A percentile compares a stretch with the other conserved stretches of the same genome.
These are phyloP conservation scores for Acanthurus leucopareius DNA, from an alignment of 2,797 vertebrate genomes.

Conservation along the genomic window DNA sequence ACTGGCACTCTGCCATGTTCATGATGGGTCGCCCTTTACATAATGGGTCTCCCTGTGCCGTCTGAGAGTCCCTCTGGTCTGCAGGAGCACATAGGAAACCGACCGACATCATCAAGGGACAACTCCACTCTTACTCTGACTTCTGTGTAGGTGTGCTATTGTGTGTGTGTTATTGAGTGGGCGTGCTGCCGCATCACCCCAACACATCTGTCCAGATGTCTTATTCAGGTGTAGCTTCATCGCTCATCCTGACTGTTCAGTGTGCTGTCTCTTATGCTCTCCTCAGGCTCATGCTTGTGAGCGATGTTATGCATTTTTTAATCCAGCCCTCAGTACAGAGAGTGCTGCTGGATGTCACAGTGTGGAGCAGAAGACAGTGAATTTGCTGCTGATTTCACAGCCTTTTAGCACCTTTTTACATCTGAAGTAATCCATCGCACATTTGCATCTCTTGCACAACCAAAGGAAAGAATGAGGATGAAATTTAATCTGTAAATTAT, in stretches of 20 bases:
- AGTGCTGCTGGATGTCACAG: neutral
- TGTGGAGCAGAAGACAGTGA: slow-evolving; percentile 29
- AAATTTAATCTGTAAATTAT: neutral
- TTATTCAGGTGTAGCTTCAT: neutral
- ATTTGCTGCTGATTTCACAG: slow-evolving; percentile 43
- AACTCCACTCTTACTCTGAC: neutral
- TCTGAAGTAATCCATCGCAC: slow-evolving; percentile 10
- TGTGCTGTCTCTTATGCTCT: slow-evolving; percentile 19
- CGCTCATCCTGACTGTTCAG: neutral
- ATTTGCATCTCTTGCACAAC: neutral
- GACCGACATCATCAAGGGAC: no score
- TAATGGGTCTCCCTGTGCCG: slow-evolving; percentile 9
- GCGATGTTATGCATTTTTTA: slow-evolving; percentile 41
- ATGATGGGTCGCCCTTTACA: neutral
- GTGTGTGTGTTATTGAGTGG: slow-evolving; percentile 9
- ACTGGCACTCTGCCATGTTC: slow-evolving; percentile 18
- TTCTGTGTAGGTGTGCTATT: slow-evolving; percentile 13
- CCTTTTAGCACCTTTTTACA: neutral
- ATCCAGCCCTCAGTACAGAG: slow-evolving; percentile 26
- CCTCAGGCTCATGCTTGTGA: slow-evolving; percentile 21
- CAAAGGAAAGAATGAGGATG: neutral
- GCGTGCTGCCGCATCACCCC: slow-evolving; percentile 47
- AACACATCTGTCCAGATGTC: slow-evolving; percentile 12
- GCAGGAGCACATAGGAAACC: slow-evolving; percentile 6
- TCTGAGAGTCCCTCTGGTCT: slow-evolving; percentile 26